Conservation (phyloP, 1,140 invertebrate genomes). For the Bicyclus anynana region DNA sequence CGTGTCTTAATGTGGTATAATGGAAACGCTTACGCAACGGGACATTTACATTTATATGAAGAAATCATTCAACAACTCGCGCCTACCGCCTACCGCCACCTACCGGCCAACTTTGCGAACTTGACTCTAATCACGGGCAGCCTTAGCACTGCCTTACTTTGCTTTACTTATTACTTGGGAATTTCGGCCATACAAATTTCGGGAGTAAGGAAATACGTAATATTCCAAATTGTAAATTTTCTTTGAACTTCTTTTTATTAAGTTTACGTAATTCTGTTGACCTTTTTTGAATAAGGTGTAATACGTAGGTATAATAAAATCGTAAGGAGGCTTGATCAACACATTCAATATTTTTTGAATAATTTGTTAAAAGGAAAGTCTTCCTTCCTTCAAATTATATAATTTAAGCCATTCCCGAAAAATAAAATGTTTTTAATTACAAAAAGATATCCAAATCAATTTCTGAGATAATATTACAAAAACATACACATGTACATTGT, state of each 20-base stretch:
- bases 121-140: background rate
- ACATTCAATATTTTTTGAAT: too few relatives aligned
- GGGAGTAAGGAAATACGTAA: background rate
- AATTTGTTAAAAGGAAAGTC: too few relatives aligned
- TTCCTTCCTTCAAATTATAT: too few relatives aligned
- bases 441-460: too few relatives aligned
- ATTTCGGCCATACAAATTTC: background rate
- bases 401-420: too few relatives aligned
- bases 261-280: background rate
- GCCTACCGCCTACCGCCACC: background rate
- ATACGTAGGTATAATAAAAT: too few relatives aligned
- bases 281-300: background rate
- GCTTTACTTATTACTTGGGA: background rate
- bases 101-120: slow-evolving; percentile 9
- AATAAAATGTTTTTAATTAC: too few relatives aligned
- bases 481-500: too few relatives aligned
- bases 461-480: too few relatives aligned
- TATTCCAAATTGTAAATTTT: background rate
- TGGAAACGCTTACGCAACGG: slow-evolving; percentile 7
- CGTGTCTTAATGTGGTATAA: background rate
- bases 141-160: slow-evolving; percentile 2
- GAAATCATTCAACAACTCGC: slow-evolving; percentile 34
- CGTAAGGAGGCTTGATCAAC: too few relatives aligned
- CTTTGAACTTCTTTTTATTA: background rate
- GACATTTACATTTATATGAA: slow-evolving; percentile 67